These are phyloP conservation scores for Spongilla lacustris DNA, from an alignment of 37 sponge, comb jelly and placozoan genomes.

Conservation along the genomic window DNA sequence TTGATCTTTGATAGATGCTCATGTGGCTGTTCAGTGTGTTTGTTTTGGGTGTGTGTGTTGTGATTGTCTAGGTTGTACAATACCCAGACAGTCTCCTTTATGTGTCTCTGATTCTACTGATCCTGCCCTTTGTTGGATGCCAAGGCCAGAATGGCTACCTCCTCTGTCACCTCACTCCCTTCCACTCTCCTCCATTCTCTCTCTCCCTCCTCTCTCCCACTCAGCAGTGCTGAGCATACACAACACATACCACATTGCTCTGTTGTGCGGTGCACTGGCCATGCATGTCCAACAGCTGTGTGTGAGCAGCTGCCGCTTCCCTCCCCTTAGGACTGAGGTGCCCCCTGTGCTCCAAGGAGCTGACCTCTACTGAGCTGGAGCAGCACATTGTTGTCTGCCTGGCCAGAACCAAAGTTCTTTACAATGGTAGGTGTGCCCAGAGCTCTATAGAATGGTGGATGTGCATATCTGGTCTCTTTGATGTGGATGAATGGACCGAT, in stretches of 20 bases:
- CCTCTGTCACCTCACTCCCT: neutral
- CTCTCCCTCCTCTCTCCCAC: neutral
- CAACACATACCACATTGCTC: neutral
- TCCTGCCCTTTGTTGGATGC: no score
- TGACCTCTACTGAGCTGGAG: conserved; percentile 70
- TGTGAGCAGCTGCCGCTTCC: neutral
- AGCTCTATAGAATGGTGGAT: neutral
- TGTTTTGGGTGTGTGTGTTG: no score
- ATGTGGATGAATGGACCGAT: neutral
- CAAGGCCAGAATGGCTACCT: neutral
- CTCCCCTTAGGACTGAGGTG: conserved; percentile 56
- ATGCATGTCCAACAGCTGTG: neutral
- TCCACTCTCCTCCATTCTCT: neutral
- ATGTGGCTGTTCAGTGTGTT: no score
- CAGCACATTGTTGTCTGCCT: conserved; percentile 64
- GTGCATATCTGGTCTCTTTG: neutral
- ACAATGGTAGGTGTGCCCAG: conserved; percentile 57
- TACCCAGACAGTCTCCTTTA: neutral
- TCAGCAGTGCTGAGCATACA: neutral
- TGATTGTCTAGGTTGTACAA: no score
- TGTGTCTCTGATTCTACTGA: neutral
- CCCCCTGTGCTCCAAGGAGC: conserved; percentile 70
- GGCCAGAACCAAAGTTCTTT: conserved; percentile 61
- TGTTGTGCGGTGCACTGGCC: neutral
- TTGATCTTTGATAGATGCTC: no score